These are phyloP conservation scores for Prosopocoilus inquinatus DNA, from an alignment of 2,888 invertebrate species.

Conservation along the genomic window DNA sequence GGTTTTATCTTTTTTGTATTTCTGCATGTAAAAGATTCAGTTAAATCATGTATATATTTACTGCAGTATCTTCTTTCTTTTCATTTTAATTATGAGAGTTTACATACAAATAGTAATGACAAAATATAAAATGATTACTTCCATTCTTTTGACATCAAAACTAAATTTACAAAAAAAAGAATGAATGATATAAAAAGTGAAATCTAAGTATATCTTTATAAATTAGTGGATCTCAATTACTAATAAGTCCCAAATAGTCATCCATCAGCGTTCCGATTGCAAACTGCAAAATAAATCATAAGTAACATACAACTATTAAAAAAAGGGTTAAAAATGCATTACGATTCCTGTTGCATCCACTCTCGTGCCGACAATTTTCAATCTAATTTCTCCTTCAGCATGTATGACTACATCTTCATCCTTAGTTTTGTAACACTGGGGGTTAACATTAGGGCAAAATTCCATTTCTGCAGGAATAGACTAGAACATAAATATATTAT, in stretches of 20 bases:
- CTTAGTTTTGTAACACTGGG: constrained; percentile 97
- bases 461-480: constrained; percentile 99
- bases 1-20: too few relatives aligned
- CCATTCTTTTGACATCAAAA: too few relatives aligned
- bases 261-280: constrained; percentile 99
- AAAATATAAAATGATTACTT: too few relatives aligned
- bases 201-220: too few relatives aligned
- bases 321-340: constrained; percentile 51
- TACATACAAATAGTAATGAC: too few relatives aligned
- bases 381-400: constrained; percentile 93
- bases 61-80: too few relatives aligned
- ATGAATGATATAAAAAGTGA: too few relatives aligned
- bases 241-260: constrained; percentile 86
- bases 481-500: constrained; percentile 52
- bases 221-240: constrained; percentile 34
- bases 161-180: too few relatives aligned
- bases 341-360: constrained; percentile 99
- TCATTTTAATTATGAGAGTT: too few relatives aligned
- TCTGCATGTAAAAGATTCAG: too few relatives aligned
- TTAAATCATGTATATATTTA: too few relatives aligned
- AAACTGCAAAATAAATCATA: constrained; percentile 69
- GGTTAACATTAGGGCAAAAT: constrained; percentile 96
- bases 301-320: constrained; percentile 9
- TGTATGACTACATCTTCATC: constrained; percentile 97
- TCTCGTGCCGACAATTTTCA: constrained; percentile 98